A percentile compares a stretch with the other conserved stretches of the same genome.
phyloP scores from a whole-genome alignment of 2,888 invertebrate species.

The Macrosoma leucophasiata region DNA sequence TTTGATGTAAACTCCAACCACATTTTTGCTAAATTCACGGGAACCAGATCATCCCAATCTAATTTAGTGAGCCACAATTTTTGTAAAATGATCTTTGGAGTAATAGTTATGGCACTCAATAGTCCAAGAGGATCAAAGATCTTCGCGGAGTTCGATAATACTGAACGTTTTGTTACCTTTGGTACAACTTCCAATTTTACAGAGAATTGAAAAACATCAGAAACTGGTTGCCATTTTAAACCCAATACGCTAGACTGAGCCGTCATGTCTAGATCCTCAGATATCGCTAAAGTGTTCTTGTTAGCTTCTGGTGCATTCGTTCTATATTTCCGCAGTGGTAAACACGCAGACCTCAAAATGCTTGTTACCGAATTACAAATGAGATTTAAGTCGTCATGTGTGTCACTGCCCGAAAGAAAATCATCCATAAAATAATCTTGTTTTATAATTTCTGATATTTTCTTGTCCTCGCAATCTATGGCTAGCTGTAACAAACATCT shows the following conservation, averaged over 20 bases:
- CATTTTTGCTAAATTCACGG: not conserved
- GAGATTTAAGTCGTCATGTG: constrained; percentile 6
- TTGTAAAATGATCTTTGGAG: not conserved
- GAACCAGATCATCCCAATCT: not conserved
- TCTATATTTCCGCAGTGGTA: constrained; percentile 8
- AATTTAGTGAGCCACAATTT: not conserved
- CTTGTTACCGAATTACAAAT: constrained; percentile 6
- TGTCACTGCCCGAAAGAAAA: constrained; percentile 5
- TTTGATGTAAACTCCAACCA: not conserved
- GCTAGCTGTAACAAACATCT: constrained; percentile 11
- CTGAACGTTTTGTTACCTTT: constrained; percentile 1
- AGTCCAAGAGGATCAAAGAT: constrained; percentile 4
- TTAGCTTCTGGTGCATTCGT: constrained; percentile 8
- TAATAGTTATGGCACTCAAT: not conserved
- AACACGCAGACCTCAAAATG: not conserved
- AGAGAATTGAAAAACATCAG: constrained; percentile 5
- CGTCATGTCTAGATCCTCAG: not conserved
- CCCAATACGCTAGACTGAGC: constrained; percentile 5
- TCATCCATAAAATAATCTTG: constrained; percentile 12
- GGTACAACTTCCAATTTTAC: constrained; percentile 1
- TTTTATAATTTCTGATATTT: no score
- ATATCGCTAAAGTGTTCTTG: no score
- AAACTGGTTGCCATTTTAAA: constrained; percentile 6
- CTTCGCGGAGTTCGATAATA: not conserved
- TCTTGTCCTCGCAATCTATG: constrained; percentile 7